Conservation (phyloP, 2,113 vertebrate species). For the Albula goreensis region DNA sequence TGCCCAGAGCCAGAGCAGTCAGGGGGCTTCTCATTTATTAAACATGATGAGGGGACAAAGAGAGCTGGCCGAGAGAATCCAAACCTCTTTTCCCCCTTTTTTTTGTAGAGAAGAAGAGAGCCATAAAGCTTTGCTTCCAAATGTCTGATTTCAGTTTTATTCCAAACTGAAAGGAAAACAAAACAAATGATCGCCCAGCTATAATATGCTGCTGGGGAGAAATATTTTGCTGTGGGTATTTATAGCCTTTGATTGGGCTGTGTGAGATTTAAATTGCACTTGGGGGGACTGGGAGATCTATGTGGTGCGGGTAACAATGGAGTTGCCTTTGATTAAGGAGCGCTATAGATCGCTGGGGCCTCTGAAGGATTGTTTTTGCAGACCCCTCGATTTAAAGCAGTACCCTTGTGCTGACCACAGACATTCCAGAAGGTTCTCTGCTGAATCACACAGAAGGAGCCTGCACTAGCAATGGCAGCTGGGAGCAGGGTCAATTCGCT, state of each 20-base stretch:
- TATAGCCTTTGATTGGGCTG: slow-evolving; percentile 1
- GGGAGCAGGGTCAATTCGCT: neutral
- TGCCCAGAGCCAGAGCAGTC: slow-evolving; percentile 34
- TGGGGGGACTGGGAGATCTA: neutral
- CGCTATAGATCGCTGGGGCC: neutral
- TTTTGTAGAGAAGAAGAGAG: neutral
- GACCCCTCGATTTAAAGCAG: neutral
- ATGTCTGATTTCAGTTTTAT: neutral
- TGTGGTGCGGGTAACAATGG: neutral
- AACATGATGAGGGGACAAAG: slow-evolving; percentile 18
- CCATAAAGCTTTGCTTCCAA: neutral
- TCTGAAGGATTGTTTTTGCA: neutral
- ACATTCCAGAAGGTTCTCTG: neutral
- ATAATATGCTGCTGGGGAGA: neutral
- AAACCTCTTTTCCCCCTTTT: neutral
- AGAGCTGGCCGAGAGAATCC: slow-evolving; percentile 17
- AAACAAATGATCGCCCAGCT: neutral
- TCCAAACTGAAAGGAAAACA: slow-evolving; percentile 12
- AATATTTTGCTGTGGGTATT: neutral
- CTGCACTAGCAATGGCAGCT: neutral
- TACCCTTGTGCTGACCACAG: neutral
- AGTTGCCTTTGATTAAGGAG: slow-evolving; percentile 41
- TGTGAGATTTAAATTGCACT: neutral
- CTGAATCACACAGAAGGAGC: neutral
- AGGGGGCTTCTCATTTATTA: slow-evolving; percentile 30